Evolutionary conservation across 1,140 invertebrate genomes (phyloP), one percentile per base, ranked within the genome.

Genomic region (Drosophila oshimai): DNA sequence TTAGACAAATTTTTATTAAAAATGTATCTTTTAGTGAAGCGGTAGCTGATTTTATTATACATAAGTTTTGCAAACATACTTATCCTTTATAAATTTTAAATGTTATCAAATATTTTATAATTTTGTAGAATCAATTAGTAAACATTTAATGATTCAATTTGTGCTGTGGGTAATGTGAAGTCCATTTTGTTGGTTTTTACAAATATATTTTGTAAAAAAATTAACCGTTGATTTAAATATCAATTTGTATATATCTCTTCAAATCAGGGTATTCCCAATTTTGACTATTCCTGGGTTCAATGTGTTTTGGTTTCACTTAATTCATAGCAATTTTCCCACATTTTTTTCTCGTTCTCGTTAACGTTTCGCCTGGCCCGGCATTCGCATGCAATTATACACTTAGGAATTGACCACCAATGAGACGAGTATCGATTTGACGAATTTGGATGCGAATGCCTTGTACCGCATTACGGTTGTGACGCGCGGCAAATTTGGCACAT

Each of bases 381-480:
- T 39, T 55, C 39, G 17, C 55, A 89, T 89, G 34, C 90, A 77
- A 87, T 74, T 87, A 62, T 77, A 81, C 76, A 71, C 69, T 81
- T 81, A 96, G 95, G 93, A 95, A 92, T 91, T 94, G 51, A 95
- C 94, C 83, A 93, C 93, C 18, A 94, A 93, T 6, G 93, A 93
- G 44, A 95, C 93, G 2, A 92, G 92, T 55, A 92, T 92, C 1
- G 92, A 92, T 41, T 86, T 96, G 18, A 93, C 91, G 2, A 91
- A 92, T 55, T 92, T 97, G 64, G 94, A 95, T 60, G 90, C 92
- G 13, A 93, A 93, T 74, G 92, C 92, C 44, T 92, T 94, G 15
- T 97, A 97, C 91, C 94, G 95, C 76, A 93, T 96, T 64, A 96
- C 95, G 89, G 95, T 96, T 34, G 93, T 96, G 29, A 93, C 95